Percentiles rank a stretch among this genome's conserved stretches.
Evolutionary conservation across 2,888 invertebrate species (phyloP).

Genomic region (Schizotus pectinicornis): DNA sequence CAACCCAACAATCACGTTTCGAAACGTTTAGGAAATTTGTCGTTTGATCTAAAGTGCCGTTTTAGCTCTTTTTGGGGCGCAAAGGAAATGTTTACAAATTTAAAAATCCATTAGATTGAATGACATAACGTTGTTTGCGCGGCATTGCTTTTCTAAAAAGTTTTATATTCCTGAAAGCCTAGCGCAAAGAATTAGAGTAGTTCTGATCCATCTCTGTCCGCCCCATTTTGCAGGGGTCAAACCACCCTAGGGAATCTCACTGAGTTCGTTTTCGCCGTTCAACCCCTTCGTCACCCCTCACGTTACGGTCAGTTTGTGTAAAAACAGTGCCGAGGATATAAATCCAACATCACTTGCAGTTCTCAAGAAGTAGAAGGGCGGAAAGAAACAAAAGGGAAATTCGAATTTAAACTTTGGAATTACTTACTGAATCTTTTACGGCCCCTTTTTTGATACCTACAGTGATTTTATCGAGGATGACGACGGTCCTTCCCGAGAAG

Average conservation of each 20-base stretch:
- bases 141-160: slow-evolving; percentile 26
- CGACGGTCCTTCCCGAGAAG: neutral
- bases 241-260: slow-evolving; percentile 32
- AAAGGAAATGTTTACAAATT: slow-evolving; percentile 20
- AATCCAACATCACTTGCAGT: slow-evolving; percentile 32
- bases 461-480: slow-evolving; percentile 17
- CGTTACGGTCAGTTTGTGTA: slow-evolving; percentile 21
- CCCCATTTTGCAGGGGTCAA: slow-evolving; percentile 34
- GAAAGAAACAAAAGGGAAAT: slow-evolving; percentile 26
- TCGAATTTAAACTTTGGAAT: slow-evolving; percentile 22
- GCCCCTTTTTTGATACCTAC: slow-evolving; percentile 7
- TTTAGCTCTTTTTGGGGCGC: neutral
- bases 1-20: too few relatives aligned
- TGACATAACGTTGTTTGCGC: slow-evolving; percentile 23
- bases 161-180: slow-evolving; percentile 33
- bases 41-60: slow-evolving; percentile 7
- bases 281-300: slow-evolving; percentile 32
- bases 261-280: slow-evolving; percentile 30
- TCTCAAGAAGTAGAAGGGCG: slow-evolving; percentile 21
- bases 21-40: too few relatives aligned
- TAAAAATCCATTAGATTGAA: slow-evolving; percentile 26
- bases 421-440: neutral
- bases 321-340: slow-evolving; percentile 24
- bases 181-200: slow-evolving; percentile 35
- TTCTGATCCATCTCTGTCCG: slow-evolving; percentile 38